Conservation (phyloP, 2,113 vertebrate genomes). For the Prolemur simus region DNA sequence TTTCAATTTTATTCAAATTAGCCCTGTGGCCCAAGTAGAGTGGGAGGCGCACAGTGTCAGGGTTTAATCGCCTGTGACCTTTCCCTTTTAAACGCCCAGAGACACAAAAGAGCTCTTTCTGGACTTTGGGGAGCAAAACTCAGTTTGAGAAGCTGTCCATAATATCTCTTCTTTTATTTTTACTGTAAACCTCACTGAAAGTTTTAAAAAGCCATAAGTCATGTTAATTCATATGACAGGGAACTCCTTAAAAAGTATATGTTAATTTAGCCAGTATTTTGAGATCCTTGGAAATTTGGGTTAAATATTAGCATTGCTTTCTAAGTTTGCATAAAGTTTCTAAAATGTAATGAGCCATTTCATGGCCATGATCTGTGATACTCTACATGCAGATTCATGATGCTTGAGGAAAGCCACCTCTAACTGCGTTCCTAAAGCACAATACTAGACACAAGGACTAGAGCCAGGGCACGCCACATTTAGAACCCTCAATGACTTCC, state of each 20-base stretch:
- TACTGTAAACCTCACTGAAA: neutral
- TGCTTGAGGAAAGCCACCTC: neutral
- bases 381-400: neutral
- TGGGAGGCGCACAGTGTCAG: neutral
- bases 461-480: neutral
- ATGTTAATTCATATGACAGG: neutral
- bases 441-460: neutral
- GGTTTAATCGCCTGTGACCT: neutral
- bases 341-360: neutral
- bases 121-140: neutral
- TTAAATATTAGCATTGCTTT: neutral
- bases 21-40: neutral
- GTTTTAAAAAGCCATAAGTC: neutral
- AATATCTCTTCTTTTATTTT: neutral
- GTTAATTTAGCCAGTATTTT: neutral
- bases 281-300: neutral
- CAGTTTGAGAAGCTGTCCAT: neutral
- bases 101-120: neutral
- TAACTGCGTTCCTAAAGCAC: neutral
- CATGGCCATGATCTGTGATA: neutral
- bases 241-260: neutral
- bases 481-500: neutral
- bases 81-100: neutral
- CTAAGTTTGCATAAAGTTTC: neutral
- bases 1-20: slow-evolving; percentile 16